Evolutionary conservation across 1,140 invertebrate genomes (phyloP).

Genomic region (Philopotamus ludificatus): DNA sequence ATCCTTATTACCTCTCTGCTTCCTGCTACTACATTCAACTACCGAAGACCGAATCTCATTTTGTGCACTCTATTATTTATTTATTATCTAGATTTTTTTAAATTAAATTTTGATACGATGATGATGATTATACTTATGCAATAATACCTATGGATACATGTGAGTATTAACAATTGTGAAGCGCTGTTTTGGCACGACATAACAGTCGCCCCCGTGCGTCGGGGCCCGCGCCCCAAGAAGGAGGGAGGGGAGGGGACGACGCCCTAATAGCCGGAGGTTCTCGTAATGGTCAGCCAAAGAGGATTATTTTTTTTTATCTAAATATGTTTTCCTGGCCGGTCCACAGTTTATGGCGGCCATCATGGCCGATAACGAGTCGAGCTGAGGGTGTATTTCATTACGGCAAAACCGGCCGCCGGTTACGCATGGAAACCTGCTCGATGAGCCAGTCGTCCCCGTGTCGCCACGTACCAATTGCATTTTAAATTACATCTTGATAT

Average conservation of each 20-base stretch:
- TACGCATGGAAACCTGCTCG: background rate
- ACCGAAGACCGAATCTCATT: slow-evolving; percentile 1
- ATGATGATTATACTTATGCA: no score
- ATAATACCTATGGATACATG: no score
- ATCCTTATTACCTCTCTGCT: background rate
- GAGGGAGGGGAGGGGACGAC: slow-evolving; percentile 9
- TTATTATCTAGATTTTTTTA: no score
- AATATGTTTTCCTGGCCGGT: slow-evolving; percentile 41
- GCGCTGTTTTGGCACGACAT: background rate
- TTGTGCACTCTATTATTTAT: slow-evolving; percentile 15
- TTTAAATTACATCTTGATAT: slow-evolving; percentile 1
- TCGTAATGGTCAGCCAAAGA: slow-evolving; percentile 41
- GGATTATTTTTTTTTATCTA: slow-evolving; percentile 43
- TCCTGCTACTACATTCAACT: background rate
- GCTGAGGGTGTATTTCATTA: slow-evolving; percentile 33
- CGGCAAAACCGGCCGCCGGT: background rate
- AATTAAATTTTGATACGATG: no score
- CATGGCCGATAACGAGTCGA: slow-evolving; percentile 36
- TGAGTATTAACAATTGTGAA: background rate
- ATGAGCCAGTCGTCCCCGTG: background rate
- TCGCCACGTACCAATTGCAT: slow-evolving; percentile 7
- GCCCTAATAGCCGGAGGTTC: slow-evolving; percentile 35
- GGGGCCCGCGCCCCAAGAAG: background rate
- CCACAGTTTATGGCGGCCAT: slow-evolving; percentile 38
- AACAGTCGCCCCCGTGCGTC: background rate